Conservation (phyloP, 1,140 invertebrate genomes). For the Lepidostoma basale region DNA sequence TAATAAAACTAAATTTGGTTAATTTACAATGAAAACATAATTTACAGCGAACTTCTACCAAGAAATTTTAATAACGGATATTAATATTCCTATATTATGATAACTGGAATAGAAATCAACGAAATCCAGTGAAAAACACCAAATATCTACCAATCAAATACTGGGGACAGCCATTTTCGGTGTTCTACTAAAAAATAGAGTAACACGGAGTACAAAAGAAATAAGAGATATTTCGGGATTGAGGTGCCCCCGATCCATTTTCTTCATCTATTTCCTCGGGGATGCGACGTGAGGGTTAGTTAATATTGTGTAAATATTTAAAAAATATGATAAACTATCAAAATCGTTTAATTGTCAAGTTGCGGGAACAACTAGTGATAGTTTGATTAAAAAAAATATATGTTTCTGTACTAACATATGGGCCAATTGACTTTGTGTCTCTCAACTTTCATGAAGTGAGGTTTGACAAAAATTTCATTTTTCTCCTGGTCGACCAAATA, state of each 20-base stretch:
- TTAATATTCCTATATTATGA: too few species aligned
- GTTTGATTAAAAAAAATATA: neutral
- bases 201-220: too few species aligned
- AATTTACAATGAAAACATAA: too few species aligned
- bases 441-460: conserved; percentile 52
- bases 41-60: too few species aligned
- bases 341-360: neutral
- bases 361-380: neutral
- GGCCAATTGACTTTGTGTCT: conserved; percentile 61
- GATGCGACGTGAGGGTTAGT: neutral
- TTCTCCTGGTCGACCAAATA: conserved; percentile 59
- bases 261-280: neutral
- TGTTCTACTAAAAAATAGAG: too few species aligned
- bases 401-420: conserved; percentile 50
- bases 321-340: conserved; percentile 4
- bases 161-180: too few species aligned
- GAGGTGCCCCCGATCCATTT: neutral
- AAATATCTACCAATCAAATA: too few species aligned
- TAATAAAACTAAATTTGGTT: too few species aligned
- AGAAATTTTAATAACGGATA: too few species aligned
- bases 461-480: conserved; percentile 60
- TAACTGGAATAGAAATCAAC: too few species aligned
- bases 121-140: too few species aligned
- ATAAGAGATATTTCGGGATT: too few species aligned
- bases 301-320: neutral